Evolutionary conservation across 53 echinoderm and acorn worm genomes (phyloP), one percentile per base, ranked within the genome.

Genomic region (Hippasteria phrygiana): DNA sequence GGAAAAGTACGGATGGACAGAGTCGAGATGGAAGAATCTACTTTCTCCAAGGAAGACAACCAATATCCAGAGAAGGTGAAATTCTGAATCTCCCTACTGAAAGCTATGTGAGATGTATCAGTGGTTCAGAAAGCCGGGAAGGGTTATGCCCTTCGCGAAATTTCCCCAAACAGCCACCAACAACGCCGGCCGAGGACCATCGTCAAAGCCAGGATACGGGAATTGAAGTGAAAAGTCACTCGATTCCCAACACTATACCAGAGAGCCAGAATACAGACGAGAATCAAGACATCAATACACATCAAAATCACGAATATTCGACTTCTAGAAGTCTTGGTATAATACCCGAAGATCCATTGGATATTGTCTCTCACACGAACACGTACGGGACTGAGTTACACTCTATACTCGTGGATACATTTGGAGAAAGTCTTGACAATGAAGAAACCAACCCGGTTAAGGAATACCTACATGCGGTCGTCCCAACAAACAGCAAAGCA

Each of bases 131-230:
- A 0, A 18, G 74, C 46, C 41, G 78, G 5, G 78, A 78, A 14
- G 31, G 78, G 17, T 56, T 55, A 18, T 38, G 39, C 11, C 50
- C 78, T 14, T 62, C 76, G 0, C 22, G 88, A 13, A 72, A n/a
- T 12, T 83, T 95, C 31, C 93, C 93, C 28, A 84, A 78, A 5
- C 91, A 95, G 63, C 95, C 93, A 13, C 95, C 95, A 14, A 93
- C 93, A 16, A 95, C 95, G 0, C 91, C 95, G 1, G 92, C 87
- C 12, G 92, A 90, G 32, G 83, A 67, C 13, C 73, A 38, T 4
- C 38, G 50, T 28, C 48, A 71, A 29, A 85, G 69, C 39, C 28
- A 62, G 31, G 46, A 37, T 26, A 17, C 41, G 8, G 65, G 24
- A 27, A 65, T 43, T 55, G 43, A 88, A 38, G 42, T 63, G n/a